A percentile compares a stretch with the other conserved stretches of the same genome.
Evolutionary conservation across 2,113 vertebrate species (phyloP).

Genomic region (Sporophila hypoxantha): DNA sequence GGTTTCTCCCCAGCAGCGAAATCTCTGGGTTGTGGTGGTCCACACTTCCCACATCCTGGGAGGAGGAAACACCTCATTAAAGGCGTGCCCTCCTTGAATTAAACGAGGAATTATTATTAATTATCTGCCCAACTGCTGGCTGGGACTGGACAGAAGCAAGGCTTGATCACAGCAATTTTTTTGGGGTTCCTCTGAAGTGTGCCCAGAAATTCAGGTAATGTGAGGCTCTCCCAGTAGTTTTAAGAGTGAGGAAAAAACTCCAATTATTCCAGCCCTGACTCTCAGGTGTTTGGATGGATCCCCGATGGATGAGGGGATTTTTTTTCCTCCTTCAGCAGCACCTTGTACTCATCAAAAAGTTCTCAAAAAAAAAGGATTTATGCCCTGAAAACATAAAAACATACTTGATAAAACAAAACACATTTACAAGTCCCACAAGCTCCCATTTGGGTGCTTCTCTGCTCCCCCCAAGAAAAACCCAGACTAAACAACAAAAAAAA

Average conservation of each 20-base stretch:
- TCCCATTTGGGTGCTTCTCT: background rate
- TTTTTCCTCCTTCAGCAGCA: background rate
- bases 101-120: background rate
- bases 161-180: background rate
- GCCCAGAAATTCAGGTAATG: background rate
- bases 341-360: background rate
- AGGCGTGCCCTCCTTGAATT: background rate
- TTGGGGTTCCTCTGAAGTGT: background rate
- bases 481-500: background rate
- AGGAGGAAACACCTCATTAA: background rate
- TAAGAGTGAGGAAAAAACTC: background rate
- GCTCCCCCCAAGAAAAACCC: background rate
- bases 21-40: background rate
- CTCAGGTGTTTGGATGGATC: background rate
- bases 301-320: background rate
- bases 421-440: background rate
- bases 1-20: background rate
- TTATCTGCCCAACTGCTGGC: background rate
- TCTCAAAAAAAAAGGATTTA: background rate
- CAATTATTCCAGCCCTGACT: background rate
- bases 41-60: background rate
- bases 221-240: background rate
- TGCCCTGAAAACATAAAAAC: background rate
- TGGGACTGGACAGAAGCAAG: background rate
- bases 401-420: background rate